These are phyloP conservation scores for Nebria ingens DNA, from an alignment of 1,140 invertebrate genomes.

Conservation along the genomic window DNA sequence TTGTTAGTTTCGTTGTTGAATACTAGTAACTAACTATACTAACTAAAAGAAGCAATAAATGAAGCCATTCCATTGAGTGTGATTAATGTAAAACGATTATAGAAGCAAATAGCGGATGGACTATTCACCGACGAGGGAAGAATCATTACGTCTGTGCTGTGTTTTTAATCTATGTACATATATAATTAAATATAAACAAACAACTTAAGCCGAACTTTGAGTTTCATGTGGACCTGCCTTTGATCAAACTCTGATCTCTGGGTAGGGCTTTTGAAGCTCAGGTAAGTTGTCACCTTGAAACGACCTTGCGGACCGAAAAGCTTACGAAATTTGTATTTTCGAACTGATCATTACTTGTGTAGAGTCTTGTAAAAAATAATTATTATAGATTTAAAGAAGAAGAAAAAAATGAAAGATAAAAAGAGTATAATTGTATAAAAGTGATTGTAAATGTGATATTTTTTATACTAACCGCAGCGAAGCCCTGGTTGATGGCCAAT, in stretches of 20 bases:
- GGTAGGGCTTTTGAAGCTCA: no score
- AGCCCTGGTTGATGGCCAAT: not conserved
- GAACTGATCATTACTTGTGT: constrained; percentile 7
- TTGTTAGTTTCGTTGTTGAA: not conserved
- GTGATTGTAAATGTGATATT: constrained; percentile 9
- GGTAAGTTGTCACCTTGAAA: constrained; percentile 2
- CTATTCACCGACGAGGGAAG: not conserved
- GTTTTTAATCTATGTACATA: not conserved
- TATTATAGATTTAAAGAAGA: not conserved
- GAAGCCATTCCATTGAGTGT: constrained; percentile 30
- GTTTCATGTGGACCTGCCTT: no score
- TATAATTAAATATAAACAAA: no score
- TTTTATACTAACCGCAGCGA: constrained; percentile 2
- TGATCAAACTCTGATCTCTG: no score
- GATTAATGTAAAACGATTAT: not conserved
- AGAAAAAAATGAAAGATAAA: not conserved
- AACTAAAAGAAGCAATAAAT: constrained; percentile 24
- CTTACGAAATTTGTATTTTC: constrained; percentile 6
- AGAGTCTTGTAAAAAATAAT: not conserved
- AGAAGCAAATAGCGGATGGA: not conserved
- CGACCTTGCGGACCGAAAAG: not conserved
- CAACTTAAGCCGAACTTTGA: no score
- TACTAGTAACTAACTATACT: not conserved
- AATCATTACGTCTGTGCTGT: not conserved
- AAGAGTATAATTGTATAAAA: constrained; percentile 8